Percentiles rank a stretch among this genome's conserved stretches.
These are phyloP conservation scores for Nephrotoma appendiculata DNA, from an alignment of 2,888 invertebrate genomes.

Conservation along the genomic window DNA sequence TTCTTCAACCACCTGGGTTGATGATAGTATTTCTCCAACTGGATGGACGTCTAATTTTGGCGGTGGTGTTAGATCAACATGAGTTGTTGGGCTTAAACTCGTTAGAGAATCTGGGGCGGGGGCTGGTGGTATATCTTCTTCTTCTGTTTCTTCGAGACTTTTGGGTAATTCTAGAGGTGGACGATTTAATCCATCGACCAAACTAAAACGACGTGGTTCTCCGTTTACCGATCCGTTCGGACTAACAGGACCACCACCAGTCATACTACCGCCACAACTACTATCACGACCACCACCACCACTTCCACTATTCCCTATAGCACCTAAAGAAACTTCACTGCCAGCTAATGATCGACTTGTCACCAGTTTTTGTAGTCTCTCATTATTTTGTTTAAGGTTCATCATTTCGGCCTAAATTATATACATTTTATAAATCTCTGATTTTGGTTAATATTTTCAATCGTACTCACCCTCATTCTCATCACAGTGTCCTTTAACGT, in stretches of 20 bases:
- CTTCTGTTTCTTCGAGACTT: constrained; percentile 28
- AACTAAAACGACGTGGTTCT: constrained; percentile 43
- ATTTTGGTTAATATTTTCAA: not conserved
- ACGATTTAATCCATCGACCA: constrained; percentile 37
- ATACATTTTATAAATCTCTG: not conserved
- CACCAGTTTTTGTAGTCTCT: constrained; percentile 79
- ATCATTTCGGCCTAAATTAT: constrained; percentile 61
- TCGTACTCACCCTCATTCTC: constrained; percentile 68
- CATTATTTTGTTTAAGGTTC: constrained; percentile 92
- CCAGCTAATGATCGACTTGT: constrained; percentile 47
- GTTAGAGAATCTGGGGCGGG: constrained; percentile 32
- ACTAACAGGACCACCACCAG: constrained; percentile 22
- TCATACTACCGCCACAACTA: constrained; percentile 7
- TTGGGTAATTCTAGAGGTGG: constrained; percentile 33
- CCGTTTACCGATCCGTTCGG: constrained; percentile 34
- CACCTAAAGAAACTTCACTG: constrained; percentile 43
- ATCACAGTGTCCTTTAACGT: constrained; percentile 92
- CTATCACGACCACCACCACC: constrained; percentile 18
- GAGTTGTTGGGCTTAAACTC: constrained; percentile 27
- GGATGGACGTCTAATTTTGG: constrained; percentile 25
- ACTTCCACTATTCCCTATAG: constrained; percentile 15
- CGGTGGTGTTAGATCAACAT: constrained; percentile 31
- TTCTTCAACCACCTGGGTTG: constrained; percentile 36
- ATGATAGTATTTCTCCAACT: constrained; percentile 25
- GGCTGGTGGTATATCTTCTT: constrained; percentile 27